Percentiles rank a stretch among this genome's conserved stretches.
Conservation (phyloP, 2,888 invertebrate species). For the Acrocyrtus sp. region DNA sequence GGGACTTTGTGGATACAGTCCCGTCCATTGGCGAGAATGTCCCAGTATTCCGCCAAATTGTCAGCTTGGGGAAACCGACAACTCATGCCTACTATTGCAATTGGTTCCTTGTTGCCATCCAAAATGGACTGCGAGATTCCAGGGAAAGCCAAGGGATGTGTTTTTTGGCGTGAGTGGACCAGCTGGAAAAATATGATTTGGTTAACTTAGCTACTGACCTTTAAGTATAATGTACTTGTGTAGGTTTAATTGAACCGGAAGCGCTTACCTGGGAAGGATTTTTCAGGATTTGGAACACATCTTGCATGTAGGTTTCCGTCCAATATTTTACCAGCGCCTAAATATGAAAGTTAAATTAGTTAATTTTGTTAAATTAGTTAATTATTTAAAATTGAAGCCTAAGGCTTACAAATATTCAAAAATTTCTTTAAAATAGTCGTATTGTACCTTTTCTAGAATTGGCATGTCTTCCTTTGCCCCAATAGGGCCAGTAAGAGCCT, state of each 20-base stretch:
- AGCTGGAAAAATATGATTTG: neutral
- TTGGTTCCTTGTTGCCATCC: conserved; percentile 29
- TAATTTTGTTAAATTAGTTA: too few species aligned
- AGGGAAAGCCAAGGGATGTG: conserved; percentile 16
- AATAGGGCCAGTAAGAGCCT: neutral
- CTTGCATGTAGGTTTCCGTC: conserved; percentile 24
- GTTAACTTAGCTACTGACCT: neutral
- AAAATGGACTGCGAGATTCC: conserved; percentile 23
- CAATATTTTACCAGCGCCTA: conserved; percentile 35
- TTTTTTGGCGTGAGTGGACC: conserved; percentile 15
- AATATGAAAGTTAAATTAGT: neutral
- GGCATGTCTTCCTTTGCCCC: neutral
- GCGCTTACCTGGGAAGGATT: conserved; percentile 9
- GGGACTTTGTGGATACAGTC: conserved; percentile 47
- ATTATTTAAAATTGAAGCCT: too few species aligned
- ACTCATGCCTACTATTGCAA: conserved; percentile 53
- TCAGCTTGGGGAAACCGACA: conserved; percentile 51
- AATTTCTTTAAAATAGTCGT: too few species aligned
- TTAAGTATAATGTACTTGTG: neutral
- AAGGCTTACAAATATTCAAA: too few species aligned
- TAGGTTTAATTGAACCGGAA: neutral
- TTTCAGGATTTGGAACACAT: conserved; percentile 6
- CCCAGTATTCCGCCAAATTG: conserved; percentile 52
- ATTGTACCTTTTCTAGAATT: conserved; percentile 17
- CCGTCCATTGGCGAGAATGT: conserved; percentile 41